phyloP scores from a whole-genome alignment of 1,140 invertebrate genomes.

The Penaeus chinensis region DNA sequence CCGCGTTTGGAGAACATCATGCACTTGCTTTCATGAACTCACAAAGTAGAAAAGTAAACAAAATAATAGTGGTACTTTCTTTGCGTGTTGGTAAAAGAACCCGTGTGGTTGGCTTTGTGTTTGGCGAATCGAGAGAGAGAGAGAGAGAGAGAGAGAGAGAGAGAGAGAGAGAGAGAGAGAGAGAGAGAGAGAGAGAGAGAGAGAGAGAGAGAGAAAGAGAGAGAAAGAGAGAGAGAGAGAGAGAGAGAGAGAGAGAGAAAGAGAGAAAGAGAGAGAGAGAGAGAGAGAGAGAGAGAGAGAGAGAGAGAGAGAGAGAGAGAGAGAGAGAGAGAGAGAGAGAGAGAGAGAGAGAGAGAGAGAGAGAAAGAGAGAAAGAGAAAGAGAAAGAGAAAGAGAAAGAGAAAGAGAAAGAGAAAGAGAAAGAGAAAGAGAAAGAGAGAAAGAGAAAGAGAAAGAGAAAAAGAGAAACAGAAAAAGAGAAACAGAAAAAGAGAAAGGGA shows the following conservation, averaged over 20 bases:
- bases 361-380: slow-evolving; percentile 17
- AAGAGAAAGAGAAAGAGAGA: too few species aligned
- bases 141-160: slow-evolving; percentile 14
- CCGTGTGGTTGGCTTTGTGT: too few species aligned
- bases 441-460: too few species aligned
- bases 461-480: too few species aligned
- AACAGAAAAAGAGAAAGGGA: too few species aligned
- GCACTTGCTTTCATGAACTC: too few species aligned
- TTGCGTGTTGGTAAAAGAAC: too few species aligned
- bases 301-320: not conserved
- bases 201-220: not conserved
- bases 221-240: not conserved
- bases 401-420: too few species aligned
- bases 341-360: slow-evolving; percentile 28
- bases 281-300: not conserved
- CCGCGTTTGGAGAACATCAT: too few species aligned
- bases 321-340: slow-evolving; percentile 29
- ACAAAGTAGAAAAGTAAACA: too few species aligned
- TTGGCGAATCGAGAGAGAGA: not conserved
- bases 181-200: slow-evolving; percentile 14
- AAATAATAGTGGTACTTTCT: too few species aligned
- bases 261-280: slow-evolving; percentile 5
- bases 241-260: not conserved
- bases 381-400: not conserved
- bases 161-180: not conserved